A percentile compares a stretch with the other conserved stretches of the same genome.
phyloP scores from a whole-genome alignment of 2,797 vertebrate genomes.

The Natrix natrix region DNA sequence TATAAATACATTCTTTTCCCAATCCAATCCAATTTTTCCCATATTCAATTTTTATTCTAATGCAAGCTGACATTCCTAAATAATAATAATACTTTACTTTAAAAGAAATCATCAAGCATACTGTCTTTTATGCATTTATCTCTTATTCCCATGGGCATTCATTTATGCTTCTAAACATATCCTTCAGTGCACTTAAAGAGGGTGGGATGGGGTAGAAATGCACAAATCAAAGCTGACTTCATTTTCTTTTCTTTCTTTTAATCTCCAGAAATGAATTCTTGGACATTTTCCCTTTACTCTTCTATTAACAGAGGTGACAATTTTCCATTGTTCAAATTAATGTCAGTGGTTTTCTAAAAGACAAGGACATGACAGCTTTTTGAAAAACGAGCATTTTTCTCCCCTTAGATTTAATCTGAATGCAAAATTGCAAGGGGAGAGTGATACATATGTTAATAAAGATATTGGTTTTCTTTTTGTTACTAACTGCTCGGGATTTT shows the following conservation, averaged over 20 bases:
- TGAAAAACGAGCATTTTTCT: conserved; percentile 49
- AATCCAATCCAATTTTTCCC: background rate
- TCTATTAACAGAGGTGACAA: conserved; percentile 45
- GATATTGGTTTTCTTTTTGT: background rate
- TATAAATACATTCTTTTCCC: background rate
- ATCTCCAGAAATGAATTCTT: conserved; percentile 24
- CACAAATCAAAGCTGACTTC: conserved; percentile 2
- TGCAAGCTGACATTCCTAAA: conserved; percentile 52
- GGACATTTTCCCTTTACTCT: conserved; percentile 34
- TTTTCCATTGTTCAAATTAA: conserved; percentile 51
- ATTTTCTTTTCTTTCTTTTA: conserved; percentile 1
- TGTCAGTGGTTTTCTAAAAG: conserved; percentile 38
- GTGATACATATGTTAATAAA: background rate
- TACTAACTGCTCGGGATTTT: background rate
- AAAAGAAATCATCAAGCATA: conserved; percentile 8
- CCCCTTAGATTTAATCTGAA: conserved; percentile 37
- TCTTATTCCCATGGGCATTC: conserved; percentile 12
- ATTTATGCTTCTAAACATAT: conserved; percentile 35
- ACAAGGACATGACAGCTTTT: conserved; percentile 45
- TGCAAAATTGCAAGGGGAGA: background rate
- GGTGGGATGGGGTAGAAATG: background rate
- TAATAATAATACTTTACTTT: conserved; percentile 35
- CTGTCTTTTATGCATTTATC: conserved; percentile 44
- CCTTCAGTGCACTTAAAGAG: background rate
- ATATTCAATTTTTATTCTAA: conserved; percentile 17